Percentiles rank a stretch among this genome's conserved stretches.
Evolutionary conservation across 2,113 vertebrate species (phyloP).

Genomic region (Gila orcuttii): DNA sequence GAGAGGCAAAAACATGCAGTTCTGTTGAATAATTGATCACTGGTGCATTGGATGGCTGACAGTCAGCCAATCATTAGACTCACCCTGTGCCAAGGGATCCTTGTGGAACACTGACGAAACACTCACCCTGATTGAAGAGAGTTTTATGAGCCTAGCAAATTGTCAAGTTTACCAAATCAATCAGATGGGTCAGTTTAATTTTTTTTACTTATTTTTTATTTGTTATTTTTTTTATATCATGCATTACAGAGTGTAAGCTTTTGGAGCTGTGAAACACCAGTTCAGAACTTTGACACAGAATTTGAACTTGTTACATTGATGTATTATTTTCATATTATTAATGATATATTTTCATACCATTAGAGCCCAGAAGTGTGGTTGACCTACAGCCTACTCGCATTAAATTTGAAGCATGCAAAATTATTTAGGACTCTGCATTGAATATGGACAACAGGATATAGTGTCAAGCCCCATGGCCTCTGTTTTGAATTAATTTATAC

Average conservation of each 20-base stretch:
- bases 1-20: slow-evolving; percentile 42
- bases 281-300: neutral
- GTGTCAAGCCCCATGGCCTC: neutral
- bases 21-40: slow-evolving; percentile 66
- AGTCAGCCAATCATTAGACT: slow-evolving; percentile 56
- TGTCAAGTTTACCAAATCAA: neutral
- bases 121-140: neutral
- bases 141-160: slow-evolving; percentile 26
- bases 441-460: neutral
- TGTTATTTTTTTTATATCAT: neutral
- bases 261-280: neutral
- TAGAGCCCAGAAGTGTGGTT: neutral
- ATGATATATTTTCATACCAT: neutral
- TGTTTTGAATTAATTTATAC: neutral
- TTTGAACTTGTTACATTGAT: neutral
- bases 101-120: slow-evolving; percentile 14
- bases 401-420: neutral
- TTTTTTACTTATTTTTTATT: neutral
- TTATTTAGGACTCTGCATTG: neutral
- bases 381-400: neutral
- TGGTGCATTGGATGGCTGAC: slow-evolving; percentile 49
- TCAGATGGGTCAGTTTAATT: neutral
- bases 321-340: neutral
- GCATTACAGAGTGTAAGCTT: neutral
- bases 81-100: slow-evolving; percentile 12